phyloP scores from a whole-genome alignment of 1,140 invertebrate species.

The Wasmannia auropunctata region DNA sequence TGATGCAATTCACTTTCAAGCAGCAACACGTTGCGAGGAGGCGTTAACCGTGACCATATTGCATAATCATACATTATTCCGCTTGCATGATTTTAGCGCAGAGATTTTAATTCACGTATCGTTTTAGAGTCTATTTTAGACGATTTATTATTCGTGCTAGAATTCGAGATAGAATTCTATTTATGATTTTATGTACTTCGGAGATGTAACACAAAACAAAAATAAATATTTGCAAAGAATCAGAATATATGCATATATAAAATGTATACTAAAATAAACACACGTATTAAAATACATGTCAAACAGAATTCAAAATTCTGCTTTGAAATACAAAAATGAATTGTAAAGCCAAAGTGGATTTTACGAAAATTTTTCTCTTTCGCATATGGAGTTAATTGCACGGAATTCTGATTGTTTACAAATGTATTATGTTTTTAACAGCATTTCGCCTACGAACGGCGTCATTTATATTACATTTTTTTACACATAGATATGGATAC shows the following conservation, averaged over 20 bases:
- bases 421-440: background rate
- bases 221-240: conserved; percentile 19
- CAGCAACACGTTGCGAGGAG: background rate
- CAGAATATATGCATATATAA: background rate
- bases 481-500: background rate
- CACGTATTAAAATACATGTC: background rate
- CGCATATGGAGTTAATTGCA: background rate
- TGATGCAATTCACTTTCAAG: conserved; percentile 21
- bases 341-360: background rate
- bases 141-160: background rate
- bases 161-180: background rate
- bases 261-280: background rate
- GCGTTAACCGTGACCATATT: background rate
- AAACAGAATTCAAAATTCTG: conserved; percentile 15
- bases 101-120: background rate
- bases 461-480: background rate
- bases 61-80: conserved; percentile 30
- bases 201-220: too few relatives aligned
- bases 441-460: background rate
- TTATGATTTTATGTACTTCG: background rate
- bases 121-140: background rate
- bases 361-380: background rate
- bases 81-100: background rate
- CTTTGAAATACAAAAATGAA: background rate
- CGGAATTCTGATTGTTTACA: background rate